Evolutionary conservation across 2,797 vertebrate genomes (phyloP), one percentile per base, ranked within the genome.

Genomic region (Catostomus latipinnis): DNA sequence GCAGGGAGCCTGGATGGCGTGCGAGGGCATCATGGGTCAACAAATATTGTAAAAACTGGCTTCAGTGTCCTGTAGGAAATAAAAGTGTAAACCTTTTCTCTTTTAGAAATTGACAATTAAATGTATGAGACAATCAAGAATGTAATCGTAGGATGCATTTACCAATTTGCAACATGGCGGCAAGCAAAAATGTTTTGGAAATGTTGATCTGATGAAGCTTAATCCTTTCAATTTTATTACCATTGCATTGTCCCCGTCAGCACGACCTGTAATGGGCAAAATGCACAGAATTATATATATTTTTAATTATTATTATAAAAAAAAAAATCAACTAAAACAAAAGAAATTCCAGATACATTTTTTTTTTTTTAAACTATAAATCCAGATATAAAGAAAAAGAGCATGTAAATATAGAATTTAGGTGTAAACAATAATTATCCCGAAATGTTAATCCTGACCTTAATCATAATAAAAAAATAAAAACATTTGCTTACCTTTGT

Each of bases 401-500:
- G 34, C 34, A 34, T 34, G 34, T 34, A 34, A 34, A 34, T 34
- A 34, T 34, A 34, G 22, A 34, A 34, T 34, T 34, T 34, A 34
- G 22, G 22, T 34, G 2, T 34, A 34, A 34, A 34, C 34, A 34
- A 34, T 34, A 34, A 34, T 34, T 34, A 34, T 34, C 2, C 34
- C 0, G 34, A 34, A 34, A 34, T 34, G 2, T 34, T 3, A 34
- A 34, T 34, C 34, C 34, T 34, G 34, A 34, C 34, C 34, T 34
- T 34, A 60, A 65, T 0, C 0, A 11, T 6, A 8, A 52, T 50
- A 8, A 8, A 22, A 50, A 7, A 0, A 14, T 1, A 4, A 14
- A 70, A 34, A 74, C 8, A 34, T 46, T 16, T 54, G 34, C 86
- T 90, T 90, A 91, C 90, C 91, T 87, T 72, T 2, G 2, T 61